Conservation (phyloP, 2,888 invertebrate genomes). For the Xanthia togata region DNA sequence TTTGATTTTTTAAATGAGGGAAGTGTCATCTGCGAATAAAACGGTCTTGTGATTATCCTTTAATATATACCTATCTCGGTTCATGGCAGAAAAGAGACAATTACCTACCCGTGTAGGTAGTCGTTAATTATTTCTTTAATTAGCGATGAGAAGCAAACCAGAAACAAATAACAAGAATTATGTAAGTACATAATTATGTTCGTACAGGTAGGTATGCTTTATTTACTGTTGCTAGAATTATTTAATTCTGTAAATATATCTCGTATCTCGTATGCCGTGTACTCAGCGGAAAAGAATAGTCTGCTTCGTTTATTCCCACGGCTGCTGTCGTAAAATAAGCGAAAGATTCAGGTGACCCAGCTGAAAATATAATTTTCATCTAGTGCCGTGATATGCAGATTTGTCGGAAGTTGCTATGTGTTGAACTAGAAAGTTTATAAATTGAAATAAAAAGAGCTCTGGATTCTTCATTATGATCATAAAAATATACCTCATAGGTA, state of each 20-base stretch:
- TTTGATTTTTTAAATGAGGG: no score
- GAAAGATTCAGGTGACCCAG: constrained; percentile 28
- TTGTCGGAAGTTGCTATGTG: background rate
- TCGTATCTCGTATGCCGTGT: constrained; percentile 3
- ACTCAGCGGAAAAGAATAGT: constrained; percentile 8
- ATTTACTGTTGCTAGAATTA: background rate
- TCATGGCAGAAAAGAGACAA: background rate
- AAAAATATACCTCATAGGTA: background rate
- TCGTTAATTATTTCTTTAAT: constrained; percentile 16
- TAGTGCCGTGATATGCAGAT: constrained; percentile 11
- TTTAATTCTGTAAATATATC: constrained; percentile 4
- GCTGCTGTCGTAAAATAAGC: constrained; percentile 23
- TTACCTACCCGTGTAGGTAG: background rate
- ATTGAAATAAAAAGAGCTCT: background rate
- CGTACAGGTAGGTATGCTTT: background rate
- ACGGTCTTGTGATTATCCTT: no score
- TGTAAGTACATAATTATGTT: no score
- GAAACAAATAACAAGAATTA: constrained; percentile 4
- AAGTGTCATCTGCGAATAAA: no score
- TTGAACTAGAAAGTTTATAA: background rate
- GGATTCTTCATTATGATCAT: background rate
- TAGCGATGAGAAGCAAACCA: background rate
- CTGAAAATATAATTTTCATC: constrained; percentile 33
- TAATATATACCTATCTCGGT: background rate
- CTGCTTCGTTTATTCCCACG: constrained; percentile 20